These are phyloP conservation scores for Varroa destructor DNA, from an alignment of 1,140 invertebrate genomes.

Conservation along the genomic window DNA sequence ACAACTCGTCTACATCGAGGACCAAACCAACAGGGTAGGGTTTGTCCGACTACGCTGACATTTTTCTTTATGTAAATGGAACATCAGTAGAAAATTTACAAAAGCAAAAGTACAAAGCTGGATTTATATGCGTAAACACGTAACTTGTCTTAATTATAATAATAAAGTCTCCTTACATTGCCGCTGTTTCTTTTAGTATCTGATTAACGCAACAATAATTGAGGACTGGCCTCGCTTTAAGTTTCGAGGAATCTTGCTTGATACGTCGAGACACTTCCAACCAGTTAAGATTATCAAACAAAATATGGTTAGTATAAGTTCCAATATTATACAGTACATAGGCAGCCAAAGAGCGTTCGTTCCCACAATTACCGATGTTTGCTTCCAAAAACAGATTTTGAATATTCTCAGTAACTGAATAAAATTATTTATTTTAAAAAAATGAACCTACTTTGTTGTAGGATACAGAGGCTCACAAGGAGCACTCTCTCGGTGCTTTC, in stretches of 20 bases:
- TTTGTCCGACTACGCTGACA: slow-evolving; percentile 30
- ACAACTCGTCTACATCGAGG: slow-evolving; percentile 48
- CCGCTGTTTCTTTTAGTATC: slow-evolving; percentile 36
- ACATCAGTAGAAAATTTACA: slow-evolving; percentile 29
- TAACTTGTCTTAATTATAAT: too few species aligned
- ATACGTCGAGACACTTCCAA: slow-evolving; percentile 68
- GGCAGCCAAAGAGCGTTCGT: slow-evolving; percentile 21
- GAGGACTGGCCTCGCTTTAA: slow-evolving; percentile 56
- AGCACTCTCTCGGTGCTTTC: too few species aligned
- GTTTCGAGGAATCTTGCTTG: slow-evolving; percentile 63
- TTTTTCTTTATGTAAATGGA: neutral
- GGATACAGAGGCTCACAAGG: too few species aligned
- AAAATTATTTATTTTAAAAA: too few species aligned
- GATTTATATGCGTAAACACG: slow-evolving; percentile 1
- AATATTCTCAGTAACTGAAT: neutral
- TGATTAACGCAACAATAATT: slow-evolving; percentile 47
- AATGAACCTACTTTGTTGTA: too few species aligned
- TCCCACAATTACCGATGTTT: neutral
- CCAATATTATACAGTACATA: slow-evolving; percentile 26
- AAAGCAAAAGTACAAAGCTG: neutral
- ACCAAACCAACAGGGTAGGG: slow-evolving; percentile 25
- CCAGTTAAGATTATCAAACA: slow-evolving; percentile 50
- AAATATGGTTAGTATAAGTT: slow-evolving; percentile 46
- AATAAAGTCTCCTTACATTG: too few species aligned
- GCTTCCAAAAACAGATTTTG: neutral